A percentile compares a stretch with the other conserved stretches of the same genome.
Evolutionary conservation across 2,888 invertebrate genomes (phyloP).

Genomic region (Esperia sulphurella): DNA sequence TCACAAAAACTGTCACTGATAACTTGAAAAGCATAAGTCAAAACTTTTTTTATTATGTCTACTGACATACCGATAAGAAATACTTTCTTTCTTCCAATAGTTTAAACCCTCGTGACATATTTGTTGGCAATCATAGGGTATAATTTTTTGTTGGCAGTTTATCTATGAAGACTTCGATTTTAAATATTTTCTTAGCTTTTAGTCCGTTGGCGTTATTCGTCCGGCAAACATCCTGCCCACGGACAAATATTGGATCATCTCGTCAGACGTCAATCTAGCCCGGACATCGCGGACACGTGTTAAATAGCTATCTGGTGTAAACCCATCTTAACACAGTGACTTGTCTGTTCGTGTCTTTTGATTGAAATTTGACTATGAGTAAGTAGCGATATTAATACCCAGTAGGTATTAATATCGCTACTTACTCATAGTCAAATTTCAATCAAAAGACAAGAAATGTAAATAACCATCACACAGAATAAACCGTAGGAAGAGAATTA

Average conservation of each 20-base stretch:
- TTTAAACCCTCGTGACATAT: neutral
- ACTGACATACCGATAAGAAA: conserved; percentile 42
- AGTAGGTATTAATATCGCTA: no score
- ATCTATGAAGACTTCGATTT: conserved; percentile 42
- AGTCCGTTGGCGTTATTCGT: conserved; percentile 54
- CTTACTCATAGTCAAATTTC: no score
- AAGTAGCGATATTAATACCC: no score
- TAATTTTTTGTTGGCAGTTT: conserved; percentile 32
- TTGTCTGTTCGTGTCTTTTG: conserved; percentile 3
- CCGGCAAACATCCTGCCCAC: conserved; percentile 68
- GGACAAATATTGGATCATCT: conserved; percentile 61
- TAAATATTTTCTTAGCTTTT: conserved; percentile 67
- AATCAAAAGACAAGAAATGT: neutral
- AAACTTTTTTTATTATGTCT: conserved; percentile 42
- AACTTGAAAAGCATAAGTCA: conserved; percentile 31
- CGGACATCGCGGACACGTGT: conserved; percentile 60
- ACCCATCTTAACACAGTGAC: conserved; percentile 18
- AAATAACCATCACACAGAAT: no score
- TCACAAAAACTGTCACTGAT: conserved; percentile 32
- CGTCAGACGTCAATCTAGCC: conserved; percentile 22
- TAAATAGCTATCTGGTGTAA: conserved; percentile 49
- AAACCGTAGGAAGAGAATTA: no score
- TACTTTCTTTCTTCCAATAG: conserved; percentile 11
- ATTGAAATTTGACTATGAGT: no score
- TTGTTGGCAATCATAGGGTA: conserved; percentile 4